Evolutionary conservation across 2,113 vertebrate species (phyloP).

Genomic region (Bubo bubo): DNA sequence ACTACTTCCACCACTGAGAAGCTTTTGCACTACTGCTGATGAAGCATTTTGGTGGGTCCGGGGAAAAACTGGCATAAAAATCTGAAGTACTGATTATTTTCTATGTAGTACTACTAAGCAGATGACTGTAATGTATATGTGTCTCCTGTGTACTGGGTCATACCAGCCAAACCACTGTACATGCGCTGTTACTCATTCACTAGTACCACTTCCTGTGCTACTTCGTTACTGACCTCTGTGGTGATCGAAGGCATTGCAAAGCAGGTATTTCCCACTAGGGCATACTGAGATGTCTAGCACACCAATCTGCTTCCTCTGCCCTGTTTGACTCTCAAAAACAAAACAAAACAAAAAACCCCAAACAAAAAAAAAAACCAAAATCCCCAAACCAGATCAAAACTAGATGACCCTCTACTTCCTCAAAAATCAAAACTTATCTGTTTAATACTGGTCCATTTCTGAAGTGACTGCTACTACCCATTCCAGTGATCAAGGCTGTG

Average conservation of each 20-base stretch:
- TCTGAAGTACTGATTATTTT: neutral
- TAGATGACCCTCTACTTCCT: neutral
- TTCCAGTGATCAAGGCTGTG: neutral
- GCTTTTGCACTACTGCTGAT: neutral
- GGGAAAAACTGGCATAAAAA: neutral
- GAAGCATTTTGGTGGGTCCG: neutral
- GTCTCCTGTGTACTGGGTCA: neutral
- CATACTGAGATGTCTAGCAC: neutral
- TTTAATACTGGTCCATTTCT: neutral
- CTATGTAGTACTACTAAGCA: neutral
- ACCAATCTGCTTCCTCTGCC: neutral
- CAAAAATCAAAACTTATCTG: neutral
- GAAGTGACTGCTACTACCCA: neutral
- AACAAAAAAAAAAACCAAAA: neutral
- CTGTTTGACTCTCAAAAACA: neutral
- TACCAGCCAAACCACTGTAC: rapidly evolving
- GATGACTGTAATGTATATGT: neutral
- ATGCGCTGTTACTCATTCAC: neutral
- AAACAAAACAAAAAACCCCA: neutral
- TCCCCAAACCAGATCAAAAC: no score
- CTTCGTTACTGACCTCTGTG: neutral
- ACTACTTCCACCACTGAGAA: neutral
- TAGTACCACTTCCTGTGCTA: neutral
- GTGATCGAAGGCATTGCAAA: neutral
- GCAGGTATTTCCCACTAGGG: neutral